Evolutionary conservation across 2,888 invertebrate species (phyloP), one percentile per base, ranked within the genome.

Genomic region (Melinopterus prodromus): DNA sequence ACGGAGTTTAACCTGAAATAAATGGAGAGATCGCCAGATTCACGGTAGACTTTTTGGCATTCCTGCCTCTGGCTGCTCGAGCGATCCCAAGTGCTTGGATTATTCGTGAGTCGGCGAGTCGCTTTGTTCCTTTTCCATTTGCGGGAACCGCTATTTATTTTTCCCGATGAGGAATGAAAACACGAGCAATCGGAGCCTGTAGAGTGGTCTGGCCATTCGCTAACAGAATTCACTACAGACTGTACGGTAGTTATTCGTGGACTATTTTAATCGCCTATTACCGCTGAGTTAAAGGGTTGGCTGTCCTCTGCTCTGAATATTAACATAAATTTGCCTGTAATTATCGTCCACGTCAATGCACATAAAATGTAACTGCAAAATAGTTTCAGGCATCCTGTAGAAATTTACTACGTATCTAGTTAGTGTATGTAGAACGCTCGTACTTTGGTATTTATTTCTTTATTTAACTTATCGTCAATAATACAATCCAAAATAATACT

Each of bases 21-120:
- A 53, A 53, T 53, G 53, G 53, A 53, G 53, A 53, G 53, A 53
- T 53, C 53, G 53, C 53, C 53, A 53, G 53, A 53, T 53, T 53
- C 53, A 53, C 53, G 53, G 53, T 53, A 4, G 53, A 53, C 53
- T 53, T 53, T 53, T 53, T 53, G 53, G 53, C 53, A 53, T 53
- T 53, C 53, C 53, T 53, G 9, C 12, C 53, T 53, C 12, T 53
- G 9, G 53, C 53, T 12, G 7, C 53, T 53, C 53, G 2, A 53
- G 53, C 53, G 7, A 53, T 53, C 53, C 53, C 53, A 53, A 53
- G 53, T 53, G 53, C 53, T 53, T 53, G 12, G 53, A 12, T 53
- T 53, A 53, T 53, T 53, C 53, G 26, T 26, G 26, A 26, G 26
- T 26, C 53, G 53, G 12, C 9, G 53, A 53, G 53, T 53, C 53